These are phyloP conservation scores for Marasmarcha lunaedactyla DNA, from an alignment of 2,888 invertebrate species.

Conservation along the genomic window DNA sequence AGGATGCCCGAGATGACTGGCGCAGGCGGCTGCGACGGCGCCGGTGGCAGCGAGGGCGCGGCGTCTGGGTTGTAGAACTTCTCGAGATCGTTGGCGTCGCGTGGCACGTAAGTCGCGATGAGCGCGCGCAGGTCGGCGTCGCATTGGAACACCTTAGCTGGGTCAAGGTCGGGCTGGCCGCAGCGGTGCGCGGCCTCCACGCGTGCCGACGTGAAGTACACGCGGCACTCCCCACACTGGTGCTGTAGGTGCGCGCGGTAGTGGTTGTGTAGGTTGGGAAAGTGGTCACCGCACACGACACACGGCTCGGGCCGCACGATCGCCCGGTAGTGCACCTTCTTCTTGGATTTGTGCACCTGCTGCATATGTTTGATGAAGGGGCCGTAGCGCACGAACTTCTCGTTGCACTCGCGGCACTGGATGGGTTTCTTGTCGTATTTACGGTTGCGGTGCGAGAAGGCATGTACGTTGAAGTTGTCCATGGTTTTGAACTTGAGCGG, in stretches of 20 bases:
- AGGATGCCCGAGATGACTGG: constrained; percentile 55
- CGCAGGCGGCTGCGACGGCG: constrained; percentile 26
- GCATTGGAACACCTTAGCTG: constrained; percentile 44
- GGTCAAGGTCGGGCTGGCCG: constrained; percentile 40
- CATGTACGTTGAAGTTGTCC: constrained; percentile 60
- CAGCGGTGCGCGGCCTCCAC: constrained; percentile 44
- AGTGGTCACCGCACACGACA: constrained; percentile 69
- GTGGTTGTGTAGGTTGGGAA: constrained; percentile 73
- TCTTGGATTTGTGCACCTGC: constrained; percentile 37
- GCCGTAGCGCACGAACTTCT: constrained; percentile 55
- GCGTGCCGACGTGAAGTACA: constrained; percentile 51
- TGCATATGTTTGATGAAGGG: constrained; percentile 58
- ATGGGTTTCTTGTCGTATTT: constrained; percentile 58
- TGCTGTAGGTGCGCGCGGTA: constrained; percentile 71
- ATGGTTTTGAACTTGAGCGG: constrained; percentile 57
- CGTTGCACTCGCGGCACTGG: constrained; percentile 49
- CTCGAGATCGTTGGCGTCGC: constrained; percentile 49
- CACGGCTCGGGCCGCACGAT: constrained; percentile 64
- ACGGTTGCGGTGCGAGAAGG: constrained; percentile 55
- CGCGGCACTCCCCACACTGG: constrained; percentile 57
- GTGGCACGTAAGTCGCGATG: constrained; percentile 46
- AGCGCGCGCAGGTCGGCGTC: constrained; percentile 37
- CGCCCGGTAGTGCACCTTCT: constrained; percentile 54
- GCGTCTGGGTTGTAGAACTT: constrained; percentile 52
- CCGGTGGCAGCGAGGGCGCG: constrained; percentile 19